phyloP scores from a whole-genome alignment of 2,888 invertebrate genomes.

The Aporophyla nigra region DNA sequence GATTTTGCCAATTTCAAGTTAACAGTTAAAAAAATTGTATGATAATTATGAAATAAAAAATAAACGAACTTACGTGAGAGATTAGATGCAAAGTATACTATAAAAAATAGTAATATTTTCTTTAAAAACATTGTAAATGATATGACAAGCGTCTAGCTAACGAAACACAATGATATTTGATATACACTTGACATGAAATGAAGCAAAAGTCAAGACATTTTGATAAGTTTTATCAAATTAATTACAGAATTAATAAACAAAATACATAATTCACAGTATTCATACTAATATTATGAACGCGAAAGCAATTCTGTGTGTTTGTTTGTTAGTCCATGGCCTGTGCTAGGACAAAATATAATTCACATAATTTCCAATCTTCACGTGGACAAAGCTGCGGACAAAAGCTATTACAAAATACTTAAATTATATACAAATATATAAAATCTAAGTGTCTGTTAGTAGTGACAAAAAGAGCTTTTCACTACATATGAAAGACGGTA shows the following conservation, averaged over 20 bases:
- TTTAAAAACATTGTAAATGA: conserved; percentile 15
- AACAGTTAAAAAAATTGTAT: neutral
- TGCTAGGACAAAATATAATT: no score
- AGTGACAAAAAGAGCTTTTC: no score
- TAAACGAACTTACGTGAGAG: conserved; percentile 16
- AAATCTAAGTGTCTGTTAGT: no score
- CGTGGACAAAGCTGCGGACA: neutral
- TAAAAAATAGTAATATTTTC: neutral
- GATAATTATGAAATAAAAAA: neutral
- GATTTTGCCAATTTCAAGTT: neutral
- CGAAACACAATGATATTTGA: neutral
- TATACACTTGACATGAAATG: conserved; percentile 2
- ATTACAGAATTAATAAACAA: neutral
- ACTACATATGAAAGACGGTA: no score
- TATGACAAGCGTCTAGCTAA: neutral
- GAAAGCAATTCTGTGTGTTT: no score
- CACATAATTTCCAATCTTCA: neutral
- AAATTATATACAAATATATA: no score
- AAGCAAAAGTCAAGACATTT: neutral
- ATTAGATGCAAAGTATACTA: conserved; percentile 1
- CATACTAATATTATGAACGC: neutral
- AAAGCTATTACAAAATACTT: neutral
- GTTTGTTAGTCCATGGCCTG: neutral
- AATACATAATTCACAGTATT: neutral
- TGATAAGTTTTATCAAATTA: conserved; percentile 29